Percentiles rank a stretch among this genome's conserved stretches.
Conservation (phyloP, 2,113 vertebrate genomes). For the Cebus imitator region DNA sequence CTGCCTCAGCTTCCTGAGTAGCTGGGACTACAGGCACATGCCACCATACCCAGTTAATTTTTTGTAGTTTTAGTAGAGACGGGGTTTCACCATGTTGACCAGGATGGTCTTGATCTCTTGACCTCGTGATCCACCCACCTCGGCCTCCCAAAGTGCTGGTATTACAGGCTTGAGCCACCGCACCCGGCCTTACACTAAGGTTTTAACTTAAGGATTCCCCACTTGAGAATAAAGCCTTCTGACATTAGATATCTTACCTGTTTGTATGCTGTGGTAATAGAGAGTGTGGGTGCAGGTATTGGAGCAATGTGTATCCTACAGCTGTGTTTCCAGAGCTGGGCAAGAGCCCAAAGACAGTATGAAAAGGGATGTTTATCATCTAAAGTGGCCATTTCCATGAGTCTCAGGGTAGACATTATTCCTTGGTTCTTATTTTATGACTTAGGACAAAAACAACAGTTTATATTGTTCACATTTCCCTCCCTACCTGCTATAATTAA, state of each 20-base stretch:
- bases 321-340: neutral
- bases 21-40: too few relatives aligned
- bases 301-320: neutral
- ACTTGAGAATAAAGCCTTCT: neutral
- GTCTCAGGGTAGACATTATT: neutral
- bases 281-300: neutral
- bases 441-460: neutral
- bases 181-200: neutral
- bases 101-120: too few relatives aligned
- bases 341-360: neutral
- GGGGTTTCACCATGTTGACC: too few relatives aligned
- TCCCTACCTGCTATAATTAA: neutral
- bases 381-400: neutral
- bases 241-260: neutral
- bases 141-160: too few relatives aligned
- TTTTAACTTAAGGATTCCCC: neutral
- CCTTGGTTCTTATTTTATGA: neutral
- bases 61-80: too few relatives aligned
- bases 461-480: neutral
- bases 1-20: too few relatives aligned
- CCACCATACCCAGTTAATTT: too few relatives aligned
- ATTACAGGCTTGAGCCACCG: too few relatives aligned
- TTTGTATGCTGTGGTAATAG: neutral
- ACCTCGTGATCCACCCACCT: too few relatives aligned
- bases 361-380: neutral